Evolutionary conservation across 2,888 invertebrate species (phyloP).

Genomic region (Eumacrocentrus americanus): DNA sequence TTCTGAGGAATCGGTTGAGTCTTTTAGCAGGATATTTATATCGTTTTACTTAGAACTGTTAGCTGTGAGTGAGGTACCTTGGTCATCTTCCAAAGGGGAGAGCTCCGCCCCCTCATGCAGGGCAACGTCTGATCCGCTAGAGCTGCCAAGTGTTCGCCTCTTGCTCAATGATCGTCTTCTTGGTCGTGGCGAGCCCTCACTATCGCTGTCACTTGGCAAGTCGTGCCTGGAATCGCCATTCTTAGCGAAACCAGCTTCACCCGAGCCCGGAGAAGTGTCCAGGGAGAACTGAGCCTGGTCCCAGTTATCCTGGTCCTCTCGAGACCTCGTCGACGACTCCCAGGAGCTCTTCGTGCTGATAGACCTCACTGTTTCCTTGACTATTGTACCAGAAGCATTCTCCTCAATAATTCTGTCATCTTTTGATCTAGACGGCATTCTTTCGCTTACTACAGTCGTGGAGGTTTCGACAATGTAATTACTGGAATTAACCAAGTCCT

Average conservation of each 20-base stretch:
- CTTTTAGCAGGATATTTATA: conserved; percentile 57
- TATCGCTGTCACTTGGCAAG: conserved; percentile 57
- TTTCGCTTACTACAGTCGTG: conserved; percentile 31
- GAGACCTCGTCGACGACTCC: conserved; percentile 40
- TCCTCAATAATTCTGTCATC: conserved; percentile 32
- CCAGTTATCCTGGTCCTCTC: conserved; percentile 50
- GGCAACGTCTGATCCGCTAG: conserved; percentile 70
- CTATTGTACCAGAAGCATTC: conserved; percentile 28
- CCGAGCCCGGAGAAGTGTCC: conserved; percentile 57
- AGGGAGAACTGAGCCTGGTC: conserved; percentile 51
- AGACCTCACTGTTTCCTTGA: conserved; percentile 35
- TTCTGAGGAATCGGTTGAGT: conserved; percentile 6
- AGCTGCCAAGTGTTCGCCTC: conserved; percentile 66
- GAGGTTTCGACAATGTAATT: conserved; percentile 28
- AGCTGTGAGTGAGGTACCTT: conserved; percentile 66
- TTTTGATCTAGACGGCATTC: conserved; percentile 31
- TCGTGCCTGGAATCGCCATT: conserved; percentile 52
- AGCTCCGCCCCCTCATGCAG: conserved; percentile 70
- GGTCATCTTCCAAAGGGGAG: conserved; percentile 67
- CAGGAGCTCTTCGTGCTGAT: conserved; percentile 46
- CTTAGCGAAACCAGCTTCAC: conserved; percentile 53
- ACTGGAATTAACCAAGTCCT: conserved; percentile 35
- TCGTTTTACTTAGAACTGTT: conserved; percentile 60
- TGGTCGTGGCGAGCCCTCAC: conserved; percentile 54
- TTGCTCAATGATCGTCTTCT: conserved; percentile 55